Percentiles rank a stretch among this genome's conserved stretches.
Conservation (phyloP, 2,113 vertebrate genomes). For the Callipepla californica region DNA sequence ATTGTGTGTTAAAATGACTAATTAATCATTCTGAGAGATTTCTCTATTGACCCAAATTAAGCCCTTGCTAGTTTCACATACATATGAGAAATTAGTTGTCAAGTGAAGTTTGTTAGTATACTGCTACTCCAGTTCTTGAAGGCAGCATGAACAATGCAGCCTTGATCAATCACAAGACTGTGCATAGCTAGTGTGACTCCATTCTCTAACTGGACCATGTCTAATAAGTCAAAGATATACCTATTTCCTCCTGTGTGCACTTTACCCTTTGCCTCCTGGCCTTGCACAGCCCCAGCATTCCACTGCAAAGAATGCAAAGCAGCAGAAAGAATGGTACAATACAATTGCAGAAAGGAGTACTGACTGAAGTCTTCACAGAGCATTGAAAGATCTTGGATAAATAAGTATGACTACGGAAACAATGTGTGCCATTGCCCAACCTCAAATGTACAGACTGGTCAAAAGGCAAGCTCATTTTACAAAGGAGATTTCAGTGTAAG, state of each 20-base stretch:
- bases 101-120: not conserved
- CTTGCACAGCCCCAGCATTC: not conserved
- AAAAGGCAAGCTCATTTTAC: not conserved
- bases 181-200: not conserved
- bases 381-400: not conserved
- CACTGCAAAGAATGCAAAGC: not conserved
- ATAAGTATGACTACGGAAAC: not conserved
- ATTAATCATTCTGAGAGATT: not conserved
- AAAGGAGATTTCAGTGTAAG: not conserved
- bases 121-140: not conserved
- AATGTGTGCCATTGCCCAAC: not conserved
- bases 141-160: not conserved
- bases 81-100: not conserved
- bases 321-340: not conserved
- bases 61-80: not conserved
- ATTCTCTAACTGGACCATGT: not conserved
- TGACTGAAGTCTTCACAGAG: not conserved
- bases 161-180: not conserved
- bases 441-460: not conserved
- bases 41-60: not conserved
- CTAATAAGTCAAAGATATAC: not conserved
- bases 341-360: not conserved
- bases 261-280: not conserved
- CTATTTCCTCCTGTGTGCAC: not conserved
- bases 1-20: not conserved